Base-by-base conservation (phyloP, 2,113 vertebrate species). In the Shinisaurus crocodilurus region DNA sequence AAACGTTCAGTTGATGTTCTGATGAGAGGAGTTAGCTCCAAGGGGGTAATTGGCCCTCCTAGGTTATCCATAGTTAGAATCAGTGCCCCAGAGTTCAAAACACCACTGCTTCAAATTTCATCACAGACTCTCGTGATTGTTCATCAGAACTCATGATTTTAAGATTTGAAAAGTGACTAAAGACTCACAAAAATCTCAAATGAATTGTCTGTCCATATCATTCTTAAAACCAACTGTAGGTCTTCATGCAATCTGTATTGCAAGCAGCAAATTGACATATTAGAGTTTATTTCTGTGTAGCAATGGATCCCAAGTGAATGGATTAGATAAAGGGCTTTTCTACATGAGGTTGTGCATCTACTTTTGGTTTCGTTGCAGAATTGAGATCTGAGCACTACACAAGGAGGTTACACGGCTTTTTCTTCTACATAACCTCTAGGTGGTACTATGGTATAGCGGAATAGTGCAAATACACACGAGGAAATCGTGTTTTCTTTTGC, bases 241-340 rank as follows among this genome's bases (percentile, higher is more conserved):
- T 72, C 25, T 57, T n/a, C 37, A 43, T 25, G 29, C 15, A 34
- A 29, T 43, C 80, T 34, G 54, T 81, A 54, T 81, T n/a, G 18
- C 60, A 89, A 82, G 85, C 50, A 77, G 29, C 0, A 0, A 0
- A 80, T 80, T 60, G 88, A 16, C 85, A 43, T 0, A 27, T 9
- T 40, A 23, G 10, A 15, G 54, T 95, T 96, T 95, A 94, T 95
- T 96, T 75, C 57, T 83, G 13, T 25, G 74, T 54, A 34, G 72
- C 18, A 6, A 75, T 77, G 67, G 43, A 34, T 54, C 0, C 6
- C 0, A 67, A 88, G 84, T 25, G 43, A 72, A 25, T 9, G 0
- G 9, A 79, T 1, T 1, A 12, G 70, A 40, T 9, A 1, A 23
- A 81, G 40, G 67, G 16, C 57, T 60, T 60, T 60, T 60, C 57